Conservation (phyloP, 2,113 vertebrate genomes). For the Nesogale talazaci region DNA sequence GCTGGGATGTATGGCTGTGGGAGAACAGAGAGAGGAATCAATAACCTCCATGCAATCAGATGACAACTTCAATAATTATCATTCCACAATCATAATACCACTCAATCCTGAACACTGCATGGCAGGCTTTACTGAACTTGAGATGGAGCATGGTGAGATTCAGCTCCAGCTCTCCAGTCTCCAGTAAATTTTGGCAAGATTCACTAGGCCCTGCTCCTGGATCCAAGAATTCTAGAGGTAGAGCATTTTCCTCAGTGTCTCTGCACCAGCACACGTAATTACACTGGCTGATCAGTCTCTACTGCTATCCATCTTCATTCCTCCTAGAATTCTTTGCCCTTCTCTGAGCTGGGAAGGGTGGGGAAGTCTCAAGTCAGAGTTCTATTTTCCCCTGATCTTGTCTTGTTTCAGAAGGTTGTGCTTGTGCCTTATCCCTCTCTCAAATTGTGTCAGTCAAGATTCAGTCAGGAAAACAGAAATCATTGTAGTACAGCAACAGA, state of each 20-base stretch:
- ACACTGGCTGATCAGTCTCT: neutral
- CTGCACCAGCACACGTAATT: neutral
- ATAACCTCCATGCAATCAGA: neutral
- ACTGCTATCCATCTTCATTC: neutral
- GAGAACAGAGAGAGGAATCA: neutral
- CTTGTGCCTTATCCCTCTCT: neutral
- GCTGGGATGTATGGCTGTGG: neutral
- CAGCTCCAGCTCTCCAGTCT: neutral
- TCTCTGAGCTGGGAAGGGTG: neutral
- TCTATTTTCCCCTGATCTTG: neutral
- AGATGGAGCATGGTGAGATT: neutral
- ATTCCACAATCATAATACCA: fast-evolving
- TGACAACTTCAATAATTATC: fast-evolving
- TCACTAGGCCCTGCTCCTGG: neutral
- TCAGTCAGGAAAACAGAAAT: neutral
- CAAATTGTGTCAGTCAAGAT: neutral
- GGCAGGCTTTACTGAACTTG: neutral
- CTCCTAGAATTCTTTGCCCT: neutral
- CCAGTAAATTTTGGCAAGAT: neutral
- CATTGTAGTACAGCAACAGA: neutral
- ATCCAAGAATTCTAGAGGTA: neutral
- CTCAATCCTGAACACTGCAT: neutral
- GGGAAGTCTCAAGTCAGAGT: neutral
- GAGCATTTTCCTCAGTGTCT: neutral
- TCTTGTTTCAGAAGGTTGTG: neutral